Conservation (phyloP, 2,113 vertebrate genomes). For the Silurus glanis region DNA sequence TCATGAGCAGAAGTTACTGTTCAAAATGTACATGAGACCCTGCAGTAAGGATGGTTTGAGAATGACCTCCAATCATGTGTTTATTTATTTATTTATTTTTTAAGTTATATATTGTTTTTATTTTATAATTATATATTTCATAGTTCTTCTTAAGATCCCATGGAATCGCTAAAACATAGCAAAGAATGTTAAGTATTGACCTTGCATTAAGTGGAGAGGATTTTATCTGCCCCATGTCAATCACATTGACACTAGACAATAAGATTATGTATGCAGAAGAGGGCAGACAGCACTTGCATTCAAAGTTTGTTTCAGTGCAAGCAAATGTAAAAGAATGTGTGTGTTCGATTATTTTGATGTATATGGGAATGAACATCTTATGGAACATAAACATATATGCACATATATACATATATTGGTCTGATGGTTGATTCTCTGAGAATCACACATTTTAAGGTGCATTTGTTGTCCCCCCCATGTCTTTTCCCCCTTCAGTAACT, state of each 20-base stretch:
- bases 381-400: no score
- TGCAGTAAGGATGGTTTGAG: not conserved
- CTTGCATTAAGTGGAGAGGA: no score
- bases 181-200: not conserved
- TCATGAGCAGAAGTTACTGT: not conserved
- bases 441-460: not conserved
- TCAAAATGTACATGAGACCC: not conserved
- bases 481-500: not conserved
- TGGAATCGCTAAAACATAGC: not conserved
- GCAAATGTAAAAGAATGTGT: no score
- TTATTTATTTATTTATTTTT: not conserved
- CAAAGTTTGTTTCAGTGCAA: not conserved
- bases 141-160: not conserved
- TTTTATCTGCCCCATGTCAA: not conserved
- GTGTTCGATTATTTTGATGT: no score
- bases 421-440: not conserved
- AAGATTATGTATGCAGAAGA: not conserved
- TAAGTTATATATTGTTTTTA: not conserved
- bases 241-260: not conserved
- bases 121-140: not conserved
- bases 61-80: not conserved
- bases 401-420: no score
- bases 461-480: not conserved
- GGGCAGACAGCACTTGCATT: not conserved
- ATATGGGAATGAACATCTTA: no score